Percentiles rank a stretch among this genome's conserved stretches.
Conservation (phyloP, 2,113 vertebrate species). For the Spermophilus dauricus region DNA sequence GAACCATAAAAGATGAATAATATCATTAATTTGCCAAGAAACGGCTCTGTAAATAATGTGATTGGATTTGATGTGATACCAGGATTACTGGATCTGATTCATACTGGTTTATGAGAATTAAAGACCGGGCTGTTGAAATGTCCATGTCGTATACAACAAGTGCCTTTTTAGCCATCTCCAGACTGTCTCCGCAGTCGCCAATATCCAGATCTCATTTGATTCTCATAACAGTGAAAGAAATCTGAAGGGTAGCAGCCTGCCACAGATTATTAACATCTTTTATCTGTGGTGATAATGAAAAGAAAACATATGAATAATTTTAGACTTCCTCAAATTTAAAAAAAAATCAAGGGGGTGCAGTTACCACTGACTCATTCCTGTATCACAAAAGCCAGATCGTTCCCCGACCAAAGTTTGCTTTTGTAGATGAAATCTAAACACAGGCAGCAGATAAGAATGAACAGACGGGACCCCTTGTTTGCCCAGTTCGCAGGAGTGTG, state of each 20-base stretch:
- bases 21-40: constrained; percentile 2
- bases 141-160: background rate
- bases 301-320: constrained; percentile 48
- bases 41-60: constrained; percentile 42
- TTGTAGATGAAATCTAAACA: constrained; percentile 32
- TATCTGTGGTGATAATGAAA: background rate
- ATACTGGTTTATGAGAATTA: background rate
- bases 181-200: background rate
- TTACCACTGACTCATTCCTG: background rate
- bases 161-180: background rate
- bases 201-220: background rate
- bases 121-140: constrained; percentile 15
- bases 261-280: constrained; percentile 39
- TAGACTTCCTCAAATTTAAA: constrained; percentile 20
- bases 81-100: background rate
- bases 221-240: constrained; percentile 12
- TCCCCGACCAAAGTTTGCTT: constrained; percentile 5
- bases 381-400: constrained; percentile 41
- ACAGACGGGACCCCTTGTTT: background rate
- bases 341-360: background rate
- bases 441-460: background rate
- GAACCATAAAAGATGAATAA: background rate
- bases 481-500: background rate
- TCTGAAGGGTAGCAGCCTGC: background rate
- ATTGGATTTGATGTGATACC: background rate